A percentile compares a stretch with the other conserved stretches of the same genome.
These are phyloP conservation scores for Pomacea maculata DNA, from an alignment of 1,140 invertebrate genomes.

Conservation along the genomic window DNA sequence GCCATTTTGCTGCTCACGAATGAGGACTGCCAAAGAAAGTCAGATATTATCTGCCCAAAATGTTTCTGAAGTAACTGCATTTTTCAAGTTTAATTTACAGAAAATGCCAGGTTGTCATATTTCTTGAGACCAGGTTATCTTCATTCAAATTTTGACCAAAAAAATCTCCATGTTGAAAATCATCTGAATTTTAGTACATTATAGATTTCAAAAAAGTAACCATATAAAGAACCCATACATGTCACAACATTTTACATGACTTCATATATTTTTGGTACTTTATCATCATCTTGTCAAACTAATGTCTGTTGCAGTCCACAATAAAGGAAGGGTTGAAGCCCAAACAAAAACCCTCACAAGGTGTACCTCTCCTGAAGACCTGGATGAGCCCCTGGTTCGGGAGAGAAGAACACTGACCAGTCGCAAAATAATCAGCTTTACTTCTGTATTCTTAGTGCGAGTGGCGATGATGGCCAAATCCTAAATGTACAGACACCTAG, in stretches of 20 bases:
- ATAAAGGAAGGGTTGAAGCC: no score
- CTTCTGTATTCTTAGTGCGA: conserved; percentile 69
- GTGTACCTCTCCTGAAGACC: conserved; percentile 71
- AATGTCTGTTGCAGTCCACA: no score
- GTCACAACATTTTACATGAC: no score
- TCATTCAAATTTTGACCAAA: no score
- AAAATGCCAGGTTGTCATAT: background rate
- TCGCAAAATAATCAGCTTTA: conserved; percentile 88
- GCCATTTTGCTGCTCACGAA: conserved; percentile 82
- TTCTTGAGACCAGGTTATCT: background rate
- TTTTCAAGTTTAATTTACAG: background rate
- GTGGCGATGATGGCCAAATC: conserved; percentile 45
- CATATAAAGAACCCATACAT: no score
- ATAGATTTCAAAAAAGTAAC: no score
- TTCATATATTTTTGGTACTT: no score
- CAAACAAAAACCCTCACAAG: background rate
- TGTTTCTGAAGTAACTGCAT: no score
- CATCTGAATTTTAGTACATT: no score
- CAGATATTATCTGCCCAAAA: background rate
- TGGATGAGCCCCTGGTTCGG: conserved; percentile 74
- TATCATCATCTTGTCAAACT: no score
- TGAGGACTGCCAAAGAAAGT: conserved; percentile 47
- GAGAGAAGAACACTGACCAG: conserved; percentile 77
- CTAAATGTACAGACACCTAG: conserved; percentile 12
- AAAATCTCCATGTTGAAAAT: no score